Conservation (phyloP, 1,140 invertebrate species). For the Drosophila micromelanica region DNA sequence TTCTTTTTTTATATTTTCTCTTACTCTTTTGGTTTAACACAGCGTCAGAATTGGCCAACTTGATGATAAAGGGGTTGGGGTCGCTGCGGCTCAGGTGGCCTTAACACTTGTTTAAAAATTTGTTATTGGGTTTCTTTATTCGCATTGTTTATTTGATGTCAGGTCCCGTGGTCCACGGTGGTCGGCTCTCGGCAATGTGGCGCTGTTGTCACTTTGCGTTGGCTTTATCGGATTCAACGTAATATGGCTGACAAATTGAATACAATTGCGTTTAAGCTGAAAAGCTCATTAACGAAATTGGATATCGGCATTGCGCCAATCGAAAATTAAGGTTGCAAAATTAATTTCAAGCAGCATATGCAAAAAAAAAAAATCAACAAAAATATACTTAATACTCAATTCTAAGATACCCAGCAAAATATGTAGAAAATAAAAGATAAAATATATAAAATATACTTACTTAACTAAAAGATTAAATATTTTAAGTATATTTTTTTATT, state of each 20-base stretch:
- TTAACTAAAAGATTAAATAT: too few species aligned
- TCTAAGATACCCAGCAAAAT: background rate
- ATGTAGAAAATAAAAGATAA: background rate
- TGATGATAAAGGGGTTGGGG: background rate
- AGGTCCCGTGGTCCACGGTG: conserved; percentile 26
- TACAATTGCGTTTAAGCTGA: conserved; percentile 79
- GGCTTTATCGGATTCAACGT: conserved; percentile 76
- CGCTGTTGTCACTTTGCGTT: conserved; percentile 66
- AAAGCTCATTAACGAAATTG: conserved; percentile 81
- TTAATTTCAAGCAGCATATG: conserved; percentile 66
- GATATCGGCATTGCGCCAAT: conserved; percentile 53
- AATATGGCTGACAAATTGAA: conserved; percentile 80
- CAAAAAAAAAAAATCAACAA: background rate
- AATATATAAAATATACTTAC: too few species aligned
- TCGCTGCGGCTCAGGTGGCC: conserved; percentile 58
- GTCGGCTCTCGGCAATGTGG: conserved; percentile 34
- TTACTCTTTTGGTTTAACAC: conserved; percentile 2
- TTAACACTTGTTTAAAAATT: conserved; percentile 83
- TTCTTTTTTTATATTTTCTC: conserved; percentile 15
- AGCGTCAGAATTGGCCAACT: conserved; percentile 33
- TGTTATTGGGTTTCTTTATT: conserved; percentile 76
- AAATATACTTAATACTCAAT: background rate
- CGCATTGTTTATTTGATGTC: conserved; percentile 64
- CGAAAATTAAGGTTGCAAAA: conserved; percentile 49
- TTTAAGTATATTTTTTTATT: too few species aligned